Base-by-base conservation (phyloP, 2,888 invertebrate genomes). In the Laspeyria flexula region DNA sequence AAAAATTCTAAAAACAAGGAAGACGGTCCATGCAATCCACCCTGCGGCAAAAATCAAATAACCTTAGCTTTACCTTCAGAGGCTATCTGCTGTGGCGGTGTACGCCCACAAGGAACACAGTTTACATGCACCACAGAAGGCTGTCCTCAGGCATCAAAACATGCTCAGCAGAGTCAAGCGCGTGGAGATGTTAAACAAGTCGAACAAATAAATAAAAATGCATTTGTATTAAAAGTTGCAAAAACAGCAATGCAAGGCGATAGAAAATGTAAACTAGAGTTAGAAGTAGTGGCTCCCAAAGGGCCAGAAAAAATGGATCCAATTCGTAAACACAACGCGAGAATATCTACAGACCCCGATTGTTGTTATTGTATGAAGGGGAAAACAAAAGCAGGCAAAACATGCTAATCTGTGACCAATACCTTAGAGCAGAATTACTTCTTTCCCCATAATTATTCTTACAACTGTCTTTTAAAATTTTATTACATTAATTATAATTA, bases 231-330 rank as follows among this genome's bases (percentile, higher is more conserved):
- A 43, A 92, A 94, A 75, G 94, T 95, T 35, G 95, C 95, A 0
- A 95, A 95, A 77, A 95, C 95, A 57, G 94, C 93, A 1, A 93
- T 94, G 52, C 93, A 94, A 10, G 93, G 91, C 0, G 94, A 94
- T 43, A 94, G 93, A 70, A 95, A 95, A 78, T 93, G 93, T 43
- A 95, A 94, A 79, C 47, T 91, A 21, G 95, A 95, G 79, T 68
- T 96, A 65, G 95, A 95, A 73, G 83, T 96, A 70, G 94, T 94
- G 44, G 94, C 95, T 0, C 96, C 95, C 0, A 95, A 94, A 67
- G 94, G 93, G 0, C 88, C 91, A 0, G 94, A 94, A 49, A 88
- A 93, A 53, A 91, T 90, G 51, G 92, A 92, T 0, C 93, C 94
- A 0, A 81, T 94, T 5, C 35, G 77, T 66, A 86, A 84, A 81